Conservation (phyloP, 2,113 vertebrate species). For the Myrmecobius fasciatus region DNA sequence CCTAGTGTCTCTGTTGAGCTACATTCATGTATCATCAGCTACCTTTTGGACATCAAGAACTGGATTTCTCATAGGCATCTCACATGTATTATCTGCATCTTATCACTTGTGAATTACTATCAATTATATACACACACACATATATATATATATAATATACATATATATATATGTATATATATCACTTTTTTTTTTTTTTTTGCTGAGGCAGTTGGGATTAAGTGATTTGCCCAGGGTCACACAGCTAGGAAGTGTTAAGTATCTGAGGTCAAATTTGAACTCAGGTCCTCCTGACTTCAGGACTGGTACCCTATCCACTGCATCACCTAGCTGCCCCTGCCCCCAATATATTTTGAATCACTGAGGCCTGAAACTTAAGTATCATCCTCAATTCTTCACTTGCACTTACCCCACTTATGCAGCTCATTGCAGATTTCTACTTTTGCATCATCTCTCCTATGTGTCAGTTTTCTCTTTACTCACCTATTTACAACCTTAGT, state of each 20-base stretch:
- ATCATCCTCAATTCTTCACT: background rate
- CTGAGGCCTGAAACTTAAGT: background rate
- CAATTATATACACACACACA: too few species aligned
- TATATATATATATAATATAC: too few species aligned
- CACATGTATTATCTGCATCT: background rate
- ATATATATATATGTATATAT: too few species aligned
- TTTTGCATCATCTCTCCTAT: background rate
- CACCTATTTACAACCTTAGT: background rate
- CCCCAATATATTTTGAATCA: background rate
- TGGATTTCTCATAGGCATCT: background rate
- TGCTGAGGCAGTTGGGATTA: too few species aligned
- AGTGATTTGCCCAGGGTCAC: too few species aligned
- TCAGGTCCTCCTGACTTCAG: too few species aligned
- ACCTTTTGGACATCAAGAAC: background rate
- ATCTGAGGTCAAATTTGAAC: too few species aligned
- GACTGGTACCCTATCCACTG: too few species aligned
- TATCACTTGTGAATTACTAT: background rate
- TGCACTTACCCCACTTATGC: background rate
- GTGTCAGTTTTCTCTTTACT: background rate
- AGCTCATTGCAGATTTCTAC: background rate
- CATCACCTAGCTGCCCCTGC: too few species aligned
- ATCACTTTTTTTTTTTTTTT: too few species aligned
- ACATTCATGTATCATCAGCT: background rate
- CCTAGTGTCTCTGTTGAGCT: background rate
- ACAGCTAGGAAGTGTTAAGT: too few species aligned